A percentile compares a stretch with the other conserved stretches of the same genome.
phyloP scores from a whole-genome alignment of 2,888 invertebrate species.

The Cryptocephalus primarius region DNA sequence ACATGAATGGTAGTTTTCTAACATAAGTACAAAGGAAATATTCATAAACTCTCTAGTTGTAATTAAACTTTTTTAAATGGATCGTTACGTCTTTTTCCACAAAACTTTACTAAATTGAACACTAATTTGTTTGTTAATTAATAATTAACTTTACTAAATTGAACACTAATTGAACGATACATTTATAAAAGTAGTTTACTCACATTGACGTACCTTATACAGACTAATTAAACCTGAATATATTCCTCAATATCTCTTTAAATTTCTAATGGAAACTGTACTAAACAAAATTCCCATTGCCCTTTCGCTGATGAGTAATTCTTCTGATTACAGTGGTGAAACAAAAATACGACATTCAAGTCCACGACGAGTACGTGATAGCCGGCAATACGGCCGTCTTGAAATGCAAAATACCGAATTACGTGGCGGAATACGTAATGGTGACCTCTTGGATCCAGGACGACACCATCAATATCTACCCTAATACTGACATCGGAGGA shows the following conservation, averaged over 20 bases:
- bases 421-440: conserved; percentile 78
- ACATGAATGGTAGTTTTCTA: too few species aligned
- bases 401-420: conserved; percentile 80
- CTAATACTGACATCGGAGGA: conserved; percentile 59
- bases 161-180: too few species aligned
- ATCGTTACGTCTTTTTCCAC: too few species aligned
- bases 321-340: conserved; percentile 57
- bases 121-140: too few species aligned
- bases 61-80: too few species aligned
- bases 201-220: background rate
- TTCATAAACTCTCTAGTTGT: too few species aligned
- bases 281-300: background rate
- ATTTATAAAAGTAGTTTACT: too few species aligned
- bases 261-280: background rate
- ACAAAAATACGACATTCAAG: conserved; percentile 79
- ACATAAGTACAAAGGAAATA: too few species aligned
- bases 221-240: background rate
- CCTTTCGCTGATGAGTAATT: background rate
- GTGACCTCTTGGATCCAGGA: conserved; percentile 86
- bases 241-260: background rate
- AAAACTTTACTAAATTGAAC: too few species aligned
- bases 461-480: conserved; percentile 66
- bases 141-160: too few species aligned
- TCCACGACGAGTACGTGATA: conserved; percentile 86
- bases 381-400: conserved; percentile 84